These are phyloP conservation scores for Myiothlypis coronata DNA, from an alignment of 2,797 vertebrate species.

Conservation along the genomic window DNA sequence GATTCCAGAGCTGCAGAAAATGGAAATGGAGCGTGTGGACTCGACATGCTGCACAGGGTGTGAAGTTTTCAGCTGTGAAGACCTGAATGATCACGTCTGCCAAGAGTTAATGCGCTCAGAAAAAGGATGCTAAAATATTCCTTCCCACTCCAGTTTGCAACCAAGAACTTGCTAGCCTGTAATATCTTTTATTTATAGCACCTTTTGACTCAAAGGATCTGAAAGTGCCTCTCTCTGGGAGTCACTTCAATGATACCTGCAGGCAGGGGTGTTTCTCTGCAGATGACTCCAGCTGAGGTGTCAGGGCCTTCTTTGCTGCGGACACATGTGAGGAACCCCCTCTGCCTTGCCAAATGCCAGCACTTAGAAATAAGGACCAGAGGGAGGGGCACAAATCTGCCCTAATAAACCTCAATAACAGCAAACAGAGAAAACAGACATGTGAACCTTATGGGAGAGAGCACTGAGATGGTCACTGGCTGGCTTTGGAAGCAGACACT, in stretches of 20 bases:
- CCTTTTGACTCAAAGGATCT: neutral
- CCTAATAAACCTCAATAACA: neutral
- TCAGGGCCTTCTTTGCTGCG: neutral
- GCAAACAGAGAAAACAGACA: neutral
- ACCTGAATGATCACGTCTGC: neutral
- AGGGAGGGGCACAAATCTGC: neutral
- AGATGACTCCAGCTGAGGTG: neutral
- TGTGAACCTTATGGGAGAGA: fast-evolving
- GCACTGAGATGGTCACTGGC: fast-evolving
- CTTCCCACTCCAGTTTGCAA: constrained; percentile 35
- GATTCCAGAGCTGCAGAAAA: neutral
- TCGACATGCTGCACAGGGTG: neutral
- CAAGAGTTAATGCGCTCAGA: constrained; percentile 41
- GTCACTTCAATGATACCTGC: neutral
- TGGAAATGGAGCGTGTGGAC: neutral
- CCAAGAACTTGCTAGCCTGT: constrained; percentile 31
- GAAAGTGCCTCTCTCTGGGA: neutral
- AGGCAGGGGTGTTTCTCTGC: neutral
- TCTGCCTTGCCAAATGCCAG: neutral
- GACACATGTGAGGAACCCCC: neutral
- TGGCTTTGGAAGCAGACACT: neutral
- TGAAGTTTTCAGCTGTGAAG: constrained; percentile 5
- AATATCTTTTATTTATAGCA: constrained; percentile 54
- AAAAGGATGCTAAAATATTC: constrained; percentile 53
- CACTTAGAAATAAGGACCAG: neutral